These are phyloP conservation scores for Rhizoglyphus robini DNA, from an alignment of 1,140 invertebrate genomes.

Conservation along the genomic window DNA sequence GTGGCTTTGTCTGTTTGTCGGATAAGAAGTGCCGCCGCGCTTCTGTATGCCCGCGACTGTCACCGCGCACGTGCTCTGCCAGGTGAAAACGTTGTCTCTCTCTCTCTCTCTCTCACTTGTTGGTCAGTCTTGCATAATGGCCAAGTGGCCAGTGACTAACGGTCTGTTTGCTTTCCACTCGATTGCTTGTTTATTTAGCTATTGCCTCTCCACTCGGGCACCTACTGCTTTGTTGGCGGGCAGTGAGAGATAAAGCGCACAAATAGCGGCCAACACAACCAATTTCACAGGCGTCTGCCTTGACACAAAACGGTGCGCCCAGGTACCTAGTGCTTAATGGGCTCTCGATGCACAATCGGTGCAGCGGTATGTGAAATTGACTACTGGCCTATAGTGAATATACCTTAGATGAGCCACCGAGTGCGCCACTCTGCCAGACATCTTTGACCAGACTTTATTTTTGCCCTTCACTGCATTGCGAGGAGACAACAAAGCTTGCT, in stretches of 20 bases:
- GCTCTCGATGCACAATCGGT: not conserved
- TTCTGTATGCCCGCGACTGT: not conserved
- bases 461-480: no score
- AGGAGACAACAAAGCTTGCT: not conserved
- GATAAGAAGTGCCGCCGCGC: not conserved
- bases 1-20: not conserved
- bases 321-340: not conserved
- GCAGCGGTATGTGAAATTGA: not conserved
- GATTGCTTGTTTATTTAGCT: slow-evolving; percentile 9
- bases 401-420: no score
- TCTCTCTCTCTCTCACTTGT: not conserved
- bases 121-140: slow-evolving; percentile 12
- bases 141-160: slow-evolving; percentile 1
- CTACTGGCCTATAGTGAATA: no score
- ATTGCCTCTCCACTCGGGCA: not conserved
- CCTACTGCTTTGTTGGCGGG: no score
- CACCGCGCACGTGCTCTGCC: slow-evolving; percentile 1
- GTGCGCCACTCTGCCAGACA: no score
- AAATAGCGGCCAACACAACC: no score
- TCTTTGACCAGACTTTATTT: no score
- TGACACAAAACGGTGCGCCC: not conserved
- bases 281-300: no score
- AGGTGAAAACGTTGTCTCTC: slow-evolving; percentile 7
- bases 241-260: no score
- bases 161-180: slow-evolving; percentile 11